Conservation (phyloP, 1,140 invertebrate genomes). For the Drosophila santomea region DNA sequence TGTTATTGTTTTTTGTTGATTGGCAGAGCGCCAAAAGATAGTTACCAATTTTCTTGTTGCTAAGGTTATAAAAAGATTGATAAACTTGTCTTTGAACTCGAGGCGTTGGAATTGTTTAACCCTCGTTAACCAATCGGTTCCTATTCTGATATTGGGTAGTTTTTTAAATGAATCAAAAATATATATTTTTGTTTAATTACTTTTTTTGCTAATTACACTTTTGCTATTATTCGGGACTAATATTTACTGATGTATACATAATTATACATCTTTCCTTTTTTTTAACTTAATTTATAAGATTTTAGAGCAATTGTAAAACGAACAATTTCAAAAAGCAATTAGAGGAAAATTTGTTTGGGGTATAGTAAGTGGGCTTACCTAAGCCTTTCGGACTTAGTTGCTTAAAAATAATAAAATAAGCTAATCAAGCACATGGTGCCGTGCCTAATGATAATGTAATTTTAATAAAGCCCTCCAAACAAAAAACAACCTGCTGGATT, state of each 20-base stretch:
- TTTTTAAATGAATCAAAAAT: too few species aligned
- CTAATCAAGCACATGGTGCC: slow-evolving; percentile 45
- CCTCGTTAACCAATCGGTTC: too few species aligned
- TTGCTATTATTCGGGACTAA: too few species aligned
- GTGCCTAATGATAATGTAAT: slow-evolving; percentile 46
- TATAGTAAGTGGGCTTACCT: not conserved
- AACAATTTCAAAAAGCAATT: slow-evolving; percentile 8
- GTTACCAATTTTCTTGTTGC: not conserved
- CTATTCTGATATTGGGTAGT: too few species aligned
- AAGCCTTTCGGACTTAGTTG: not conserved
- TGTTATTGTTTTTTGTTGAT: slow-evolving; percentile 5
- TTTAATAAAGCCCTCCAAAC: slow-evolving; percentile 59
- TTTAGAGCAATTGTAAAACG: not conserved
- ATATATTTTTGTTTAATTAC: too few species aligned
- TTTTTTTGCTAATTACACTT: not conserved
- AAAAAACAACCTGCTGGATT: slow-evolving; percentile 78
- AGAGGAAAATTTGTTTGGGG: not conserved
- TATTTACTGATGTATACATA: too few species aligned
- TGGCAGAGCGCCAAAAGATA: not conserved
- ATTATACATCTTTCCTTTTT: too few species aligned
- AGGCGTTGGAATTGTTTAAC: slow-evolving; percentile 1
- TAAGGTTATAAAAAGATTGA: not conserved
- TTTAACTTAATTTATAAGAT: not conserved
- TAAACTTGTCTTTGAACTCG: slow-evolving; percentile 2
- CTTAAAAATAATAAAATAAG: slow-evolving; percentile 39